Evolutionary conservation across 2,113 vertebrate species (phyloP).

Genomic region (Pionites leucogaster): DNA sequence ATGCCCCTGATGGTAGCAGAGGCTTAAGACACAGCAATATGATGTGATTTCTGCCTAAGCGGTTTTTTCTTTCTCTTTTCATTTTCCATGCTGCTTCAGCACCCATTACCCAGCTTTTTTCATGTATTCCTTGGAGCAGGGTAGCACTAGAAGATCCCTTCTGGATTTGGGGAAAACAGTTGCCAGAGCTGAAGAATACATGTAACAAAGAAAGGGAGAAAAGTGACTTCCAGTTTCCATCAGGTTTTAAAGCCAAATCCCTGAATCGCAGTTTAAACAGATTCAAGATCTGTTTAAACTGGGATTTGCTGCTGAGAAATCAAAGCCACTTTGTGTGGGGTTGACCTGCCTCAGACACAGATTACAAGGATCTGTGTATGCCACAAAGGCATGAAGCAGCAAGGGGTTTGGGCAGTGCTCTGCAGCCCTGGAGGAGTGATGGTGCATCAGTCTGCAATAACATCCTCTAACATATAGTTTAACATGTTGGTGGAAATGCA

Average conservation of each 20-base stretch:
- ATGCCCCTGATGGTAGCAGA: not conserved
- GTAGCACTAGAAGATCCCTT: not conserved
- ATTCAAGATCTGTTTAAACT: not conserved
- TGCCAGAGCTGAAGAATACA: not conserved
- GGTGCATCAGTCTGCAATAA: not conserved
- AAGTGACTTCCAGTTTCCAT: not conserved
- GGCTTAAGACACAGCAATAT: not conserved
- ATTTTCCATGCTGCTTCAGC: not conserved
- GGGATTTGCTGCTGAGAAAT: not conserved
- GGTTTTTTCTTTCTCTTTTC: not conserved
- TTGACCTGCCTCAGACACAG: not conserved
- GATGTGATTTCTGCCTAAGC: not conserved
- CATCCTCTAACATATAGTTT: not conserved
- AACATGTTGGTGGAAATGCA: not conserved
- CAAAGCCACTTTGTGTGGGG: not conserved
- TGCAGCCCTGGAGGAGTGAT: not conserved
- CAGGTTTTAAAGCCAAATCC: not conserved
- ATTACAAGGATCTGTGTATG: not conserved
- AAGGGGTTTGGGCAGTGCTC: not conserved
- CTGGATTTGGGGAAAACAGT: not conserved
- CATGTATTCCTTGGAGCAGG: not conserved
- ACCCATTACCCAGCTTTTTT: not conserved
- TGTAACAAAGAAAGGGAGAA: not conserved
- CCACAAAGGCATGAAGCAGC: accelerated
- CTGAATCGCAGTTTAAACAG: not conserved